Evolutionary conservation across 2,888 invertebrate genomes (phyloP), one percentile per base, ranked within the genome.

Genomic region (Quadroppia sp.): DNA sequence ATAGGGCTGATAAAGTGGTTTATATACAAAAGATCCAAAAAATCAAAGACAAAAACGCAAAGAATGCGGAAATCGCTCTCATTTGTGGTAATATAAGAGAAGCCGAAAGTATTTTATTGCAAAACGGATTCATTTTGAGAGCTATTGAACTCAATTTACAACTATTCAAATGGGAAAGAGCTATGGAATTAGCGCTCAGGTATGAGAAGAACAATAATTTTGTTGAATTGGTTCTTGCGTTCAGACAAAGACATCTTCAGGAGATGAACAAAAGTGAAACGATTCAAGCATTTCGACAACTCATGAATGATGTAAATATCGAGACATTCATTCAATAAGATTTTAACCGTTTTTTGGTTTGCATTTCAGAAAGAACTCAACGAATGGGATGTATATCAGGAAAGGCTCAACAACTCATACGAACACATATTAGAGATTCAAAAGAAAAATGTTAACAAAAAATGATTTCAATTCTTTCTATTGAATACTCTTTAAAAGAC

Each of bases 121-220:
- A 88, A 80, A 73, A 81, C 81, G 76, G 77, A 13, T 74, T 75
- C 28, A 61, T 87, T 32, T 88, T 88, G 80, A 85, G 89, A 79
- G 90, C 90, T 3, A 88, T 91, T 79, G 87, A 88, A 83, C 85
- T 88, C 48, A 89, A 90, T 81, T 83, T 90, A 20, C 85, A 87
- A 78, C 84, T 89, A 77, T 89, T 89, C 80, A 88, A 89, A 78
- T 91, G 90, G 90, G 87, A 87, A 78, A 86, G 89, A 89, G 76
- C 76, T 40, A 15, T 71, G 88, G 82, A 78, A 78, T 32, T 72
- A n/a, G 72, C 71, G 40, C 20, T 56, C 15, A 71, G 48, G 50
- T 69, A 90, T 0, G 81, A 88, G 3, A 89, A 89, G 80, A 87
- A 90, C 81, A 89, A 89, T 81, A 87, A 87, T 3, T 87, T 89